Evolutionary conservation across 92 coral and sea anemone species (phyloP).

Genomic region (Epizoanthus stellaris): DNA sequence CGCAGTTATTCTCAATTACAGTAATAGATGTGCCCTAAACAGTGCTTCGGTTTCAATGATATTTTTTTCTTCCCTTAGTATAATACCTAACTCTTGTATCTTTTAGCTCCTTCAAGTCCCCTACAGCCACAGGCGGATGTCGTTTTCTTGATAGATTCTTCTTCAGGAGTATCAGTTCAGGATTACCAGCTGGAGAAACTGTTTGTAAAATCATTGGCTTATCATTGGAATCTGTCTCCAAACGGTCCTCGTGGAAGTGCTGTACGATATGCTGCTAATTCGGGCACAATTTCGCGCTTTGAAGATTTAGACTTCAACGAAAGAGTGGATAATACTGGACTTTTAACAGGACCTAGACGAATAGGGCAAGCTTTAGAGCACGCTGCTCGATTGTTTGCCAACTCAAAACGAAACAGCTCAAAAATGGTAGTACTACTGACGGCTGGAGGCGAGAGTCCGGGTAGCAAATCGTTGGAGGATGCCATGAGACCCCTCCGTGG

Average conservation of each 20-base stretch:
- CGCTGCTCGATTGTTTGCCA: conserved; percentile 25
- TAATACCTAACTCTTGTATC: background rate
- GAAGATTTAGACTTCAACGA: conserved; percentile 4
- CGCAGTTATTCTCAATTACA: too few species aligned
- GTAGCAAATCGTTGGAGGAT: conserved; percentile 49
- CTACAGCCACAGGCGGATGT: conserved; percentile 37
- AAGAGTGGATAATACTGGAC: background rate
- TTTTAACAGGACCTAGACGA: conserved; percentile 14
- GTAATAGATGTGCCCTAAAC: background rate
- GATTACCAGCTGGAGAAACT: conserved; percentile 50
- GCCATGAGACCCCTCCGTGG: conserved; percentile 54
- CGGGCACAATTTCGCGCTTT: conserved; percentile 25
- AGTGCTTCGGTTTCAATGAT: background rate
- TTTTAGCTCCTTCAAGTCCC: conserved; percentile 21
- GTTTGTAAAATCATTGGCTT: conserved; percentile 51
- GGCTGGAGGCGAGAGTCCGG: conserved; percentile 44
- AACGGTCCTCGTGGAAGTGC: conserved; percentile 56
- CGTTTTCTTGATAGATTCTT: conserved; percentile 51
- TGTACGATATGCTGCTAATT: conserved; percentile 31
- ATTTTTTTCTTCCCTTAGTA: too few species aligned
- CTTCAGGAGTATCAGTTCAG: conserved; percentile 39
- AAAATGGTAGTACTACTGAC: conserved; percentile 46
- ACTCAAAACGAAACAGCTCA: conserved; percentile 30
- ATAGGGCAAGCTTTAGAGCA: conserved; percentile 43
- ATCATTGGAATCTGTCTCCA: conserved; percentile 45